Conservation (phyloP, 2,888 invertebrate genomes). For the Drosophila mimica region DNA sequence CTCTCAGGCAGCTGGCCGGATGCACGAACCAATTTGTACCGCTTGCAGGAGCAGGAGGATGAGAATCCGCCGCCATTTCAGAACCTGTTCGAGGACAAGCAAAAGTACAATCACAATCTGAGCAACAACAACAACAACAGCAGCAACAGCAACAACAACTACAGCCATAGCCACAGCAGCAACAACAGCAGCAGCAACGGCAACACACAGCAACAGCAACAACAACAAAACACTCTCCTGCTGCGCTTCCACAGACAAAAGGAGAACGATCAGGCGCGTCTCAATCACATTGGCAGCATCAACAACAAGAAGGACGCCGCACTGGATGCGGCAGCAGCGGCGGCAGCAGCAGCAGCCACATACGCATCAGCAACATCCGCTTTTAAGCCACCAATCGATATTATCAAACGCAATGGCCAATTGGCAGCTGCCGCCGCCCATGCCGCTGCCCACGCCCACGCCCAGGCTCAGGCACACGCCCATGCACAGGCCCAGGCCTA, state of each 20-base stretch:
- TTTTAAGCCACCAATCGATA: slow-evolving; percentile 90
- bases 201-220: slow-evolving; percentile 12
- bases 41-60: slow-evolving; percentile 90
- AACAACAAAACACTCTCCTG: slow-evolving; percentile 83
- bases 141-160: slow-evolving; percentile 1
- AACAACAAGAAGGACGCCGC: not conserved
- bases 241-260: slow-evolving; percentile 85
- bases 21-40: slow-evolving; percentile 88
- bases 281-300: slow-evolving; percentile 61
- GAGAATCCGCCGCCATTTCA: slow-evolving; percentile 93
- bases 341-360: slow-evolving; percentile 87
- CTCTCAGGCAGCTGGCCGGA: slow-evolving; percentile 94
- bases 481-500: slow-evolving; percentile 51
- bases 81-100: slow-evolving; percentile 93
- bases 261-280: slow-evolving; percentile 84
- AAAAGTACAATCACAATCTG: slow-evolving; percentile 83
- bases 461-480: slow-evolving; percentile 46
- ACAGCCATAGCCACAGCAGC: not conserved
- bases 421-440: slow-evolving; percentile 65
- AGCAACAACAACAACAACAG: slow-evolving; percentile 4
- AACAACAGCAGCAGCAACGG: slow-evolving; percentile 9
- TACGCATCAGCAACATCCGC: slow-evolving; percentile 92
- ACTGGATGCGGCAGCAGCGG: not conserved
- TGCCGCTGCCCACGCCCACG: slow-evolving; percentile 62
- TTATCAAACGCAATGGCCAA: slow-evolving; percentile 86